phyloP scores from a whole-genome alignment of 2,113 vertebrate genomes.

The Pao palembangensis region DNA sequence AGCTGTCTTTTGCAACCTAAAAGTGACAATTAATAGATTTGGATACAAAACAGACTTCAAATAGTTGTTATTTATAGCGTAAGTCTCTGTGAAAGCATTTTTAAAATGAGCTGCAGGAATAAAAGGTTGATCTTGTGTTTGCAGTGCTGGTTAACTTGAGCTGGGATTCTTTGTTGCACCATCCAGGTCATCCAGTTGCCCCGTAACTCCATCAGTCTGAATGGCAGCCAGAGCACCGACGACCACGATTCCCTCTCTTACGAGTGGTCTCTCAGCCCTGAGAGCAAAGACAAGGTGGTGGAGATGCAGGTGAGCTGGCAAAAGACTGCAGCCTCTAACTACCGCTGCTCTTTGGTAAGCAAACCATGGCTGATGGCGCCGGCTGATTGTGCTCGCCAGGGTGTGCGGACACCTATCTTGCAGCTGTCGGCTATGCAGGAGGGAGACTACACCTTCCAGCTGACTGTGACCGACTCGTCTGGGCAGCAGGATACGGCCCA shows the following conservation, averaged over 20 bases:
- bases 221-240: constrained; percentile 91
- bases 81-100: too few species aligned
- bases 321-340: background rate
- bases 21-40: too few species aligned
- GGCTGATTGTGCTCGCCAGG: constrained; percentile 65
- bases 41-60: too few species aligned
- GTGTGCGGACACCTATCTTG: constrained; percentile 86
- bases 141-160: background rate
- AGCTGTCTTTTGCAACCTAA: too few species aligned
- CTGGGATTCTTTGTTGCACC: background rate
- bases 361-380: background rate
- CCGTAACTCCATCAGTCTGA: constrained; percentile 88
- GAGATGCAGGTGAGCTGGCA: constrained; percentile 89
- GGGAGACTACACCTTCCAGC: constrained; percentile 96
- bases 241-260: constrained; percentile 91
- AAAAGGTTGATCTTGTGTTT: too few species aligned
- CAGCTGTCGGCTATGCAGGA: constrained; percentile 97
- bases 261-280: constrained; percentile 94
- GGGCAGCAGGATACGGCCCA: constrained; percentile 91
- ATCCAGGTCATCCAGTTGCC: constrained; percentile 88
- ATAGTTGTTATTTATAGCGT: too few species aligned
- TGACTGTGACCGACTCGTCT: constrained; percentile 90
- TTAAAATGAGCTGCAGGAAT: too few species aligned
- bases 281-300: constrained; percentile 95
- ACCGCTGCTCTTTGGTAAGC: background rate